phyloP scores from a whole-genome alignment of 2,888 invertebrate genomes.

The Cryptus viduatorius region DNA sequence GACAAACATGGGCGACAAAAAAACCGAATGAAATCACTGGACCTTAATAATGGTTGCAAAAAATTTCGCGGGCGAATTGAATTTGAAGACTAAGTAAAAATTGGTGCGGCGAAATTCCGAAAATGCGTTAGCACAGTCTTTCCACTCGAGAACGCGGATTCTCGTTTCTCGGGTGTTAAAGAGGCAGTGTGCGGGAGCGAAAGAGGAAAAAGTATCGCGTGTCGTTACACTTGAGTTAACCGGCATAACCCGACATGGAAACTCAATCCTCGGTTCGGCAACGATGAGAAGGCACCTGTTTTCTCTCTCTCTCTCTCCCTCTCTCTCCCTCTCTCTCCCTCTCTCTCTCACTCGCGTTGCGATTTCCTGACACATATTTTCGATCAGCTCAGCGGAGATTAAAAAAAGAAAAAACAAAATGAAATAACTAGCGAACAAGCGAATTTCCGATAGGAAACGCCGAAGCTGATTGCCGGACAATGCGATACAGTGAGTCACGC shows the following conservation, averaged over 20 bases:
- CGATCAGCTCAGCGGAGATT: slow-evolving; percentile 40
- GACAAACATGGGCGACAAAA: too few species aligned
- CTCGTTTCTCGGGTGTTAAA: slow-evolving; percentile 32
- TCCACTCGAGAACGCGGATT: slow-evolving; percentile 41
- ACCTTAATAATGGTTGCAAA: not conserved
- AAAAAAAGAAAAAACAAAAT: not conserved
- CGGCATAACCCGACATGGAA: slow-evolving; percentile 48
- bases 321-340: slow-evolving; percentile 38
- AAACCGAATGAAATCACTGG: too few species aligned
- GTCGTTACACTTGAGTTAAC: slow-evolving; percentile 67
- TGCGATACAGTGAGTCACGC: slow-evolving; percentile 27
- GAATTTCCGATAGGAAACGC: not conserved
- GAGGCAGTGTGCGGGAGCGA: not conserved
- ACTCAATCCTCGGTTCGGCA: slow-evolving; percentile 52
- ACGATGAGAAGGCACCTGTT: slow-evolving; percentile 38
- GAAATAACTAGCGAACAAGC: not conserved
- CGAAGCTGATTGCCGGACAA: slow-evolving; percentile 14
- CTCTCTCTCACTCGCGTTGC: slow-evolving; percentile 42
- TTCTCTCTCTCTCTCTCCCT: too few species aligned
- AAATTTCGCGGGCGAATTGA: not conserved
- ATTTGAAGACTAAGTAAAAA: slow-evolving; percentile 13
- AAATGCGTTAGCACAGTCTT: slow-evolving; percentile 39
- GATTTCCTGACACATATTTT: slow-evolving; percentile 62
- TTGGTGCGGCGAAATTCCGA: slow-evolving; percentile 24
- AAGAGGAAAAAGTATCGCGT: slow-evolving; percentile 59